These are phyloP conservation scores for Macrosiphum euphorbiae DNA, from an alignment of 2,888 invertebrate genomes.

Conservation along the genomic window DNA sequence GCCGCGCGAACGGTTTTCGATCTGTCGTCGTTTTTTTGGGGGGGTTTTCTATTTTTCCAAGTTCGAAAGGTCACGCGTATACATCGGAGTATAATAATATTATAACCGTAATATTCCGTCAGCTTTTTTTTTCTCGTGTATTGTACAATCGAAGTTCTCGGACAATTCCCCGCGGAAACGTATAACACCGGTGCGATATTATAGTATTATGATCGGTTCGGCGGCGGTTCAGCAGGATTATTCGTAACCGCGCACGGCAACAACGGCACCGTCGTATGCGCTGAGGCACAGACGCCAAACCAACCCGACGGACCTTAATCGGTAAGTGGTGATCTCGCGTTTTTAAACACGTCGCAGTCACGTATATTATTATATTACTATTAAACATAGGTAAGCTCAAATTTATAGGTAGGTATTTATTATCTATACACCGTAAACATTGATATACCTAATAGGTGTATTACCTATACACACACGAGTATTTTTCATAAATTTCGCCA, in stretches of 20 bases:
- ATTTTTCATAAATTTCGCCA: not conserved
- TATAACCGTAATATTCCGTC: not conserved
- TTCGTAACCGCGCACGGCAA: not conserved
- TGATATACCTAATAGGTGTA: no score
- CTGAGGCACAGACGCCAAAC: not conserved
- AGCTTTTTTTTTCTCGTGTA: not conserved
- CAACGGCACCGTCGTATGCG: not conserved
- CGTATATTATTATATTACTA: not conserved
- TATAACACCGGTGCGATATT: not conserved
- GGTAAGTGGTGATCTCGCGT: slow-evolving; percentile 32
- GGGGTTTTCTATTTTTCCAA: not conserved
- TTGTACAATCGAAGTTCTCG: not conserved
- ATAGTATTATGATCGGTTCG: not conserved
- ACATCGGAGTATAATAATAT: not conserved
- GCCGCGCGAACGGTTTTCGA: not conserved
- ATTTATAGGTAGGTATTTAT: not conserved
- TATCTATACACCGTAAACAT: not conserved
- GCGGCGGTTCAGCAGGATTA: not conserved
- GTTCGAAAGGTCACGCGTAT: not conserved
- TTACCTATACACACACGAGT: not conserved
- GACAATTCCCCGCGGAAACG: not conserved
- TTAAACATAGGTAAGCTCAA: not conserved
- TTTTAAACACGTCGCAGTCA: not conserved
- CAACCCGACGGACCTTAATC: slow-evolving; percentile 4
- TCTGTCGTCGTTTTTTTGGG: not conserved